These are phyloP conservation scores for Chionomys nivalis DNA, from an alignment of 2,113 vertebrate species.

Conservation along the genomic window DNA sequence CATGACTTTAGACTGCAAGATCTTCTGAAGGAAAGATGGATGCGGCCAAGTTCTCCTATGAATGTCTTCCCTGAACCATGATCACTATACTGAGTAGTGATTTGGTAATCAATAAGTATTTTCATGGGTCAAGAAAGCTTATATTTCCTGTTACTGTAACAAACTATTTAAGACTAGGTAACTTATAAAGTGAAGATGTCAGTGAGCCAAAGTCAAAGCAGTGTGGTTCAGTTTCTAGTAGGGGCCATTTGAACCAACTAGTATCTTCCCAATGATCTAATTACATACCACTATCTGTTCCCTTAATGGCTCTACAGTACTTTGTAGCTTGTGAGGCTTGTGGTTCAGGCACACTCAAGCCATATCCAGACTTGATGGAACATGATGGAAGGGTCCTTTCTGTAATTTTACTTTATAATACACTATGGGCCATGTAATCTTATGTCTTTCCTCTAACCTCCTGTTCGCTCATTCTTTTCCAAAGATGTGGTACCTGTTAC, in stretches of 20 bases:
- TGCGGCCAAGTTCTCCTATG: too few relatives aligned
- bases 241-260: neutral
- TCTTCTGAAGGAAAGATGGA: neutral
- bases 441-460: neutral
- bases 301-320: neutral
- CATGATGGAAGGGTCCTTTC: neutral
- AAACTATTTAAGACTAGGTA: neutral
- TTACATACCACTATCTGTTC: neutral
- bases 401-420: neutral
- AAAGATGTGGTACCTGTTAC: neutral
- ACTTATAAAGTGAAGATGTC: neutral
- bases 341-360: neutral
- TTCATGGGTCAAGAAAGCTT: neutral
- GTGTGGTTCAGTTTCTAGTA: neutral
- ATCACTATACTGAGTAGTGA: neutral
- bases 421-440: neutral
- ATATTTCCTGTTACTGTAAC: neutral
- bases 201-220: neutral
- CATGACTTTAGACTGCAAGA: neutral
- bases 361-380: neutral
- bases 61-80: neutral
- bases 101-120: neutral
- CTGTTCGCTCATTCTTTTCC: neutral
- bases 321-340: neutral
- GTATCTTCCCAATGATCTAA: neutral